A percentile compares a stretch with the other conserved stretches of the same genome.
Conservation (phyloP, 2,113 vertebrate genomes). For the Sprattus sprattus region DNA sequence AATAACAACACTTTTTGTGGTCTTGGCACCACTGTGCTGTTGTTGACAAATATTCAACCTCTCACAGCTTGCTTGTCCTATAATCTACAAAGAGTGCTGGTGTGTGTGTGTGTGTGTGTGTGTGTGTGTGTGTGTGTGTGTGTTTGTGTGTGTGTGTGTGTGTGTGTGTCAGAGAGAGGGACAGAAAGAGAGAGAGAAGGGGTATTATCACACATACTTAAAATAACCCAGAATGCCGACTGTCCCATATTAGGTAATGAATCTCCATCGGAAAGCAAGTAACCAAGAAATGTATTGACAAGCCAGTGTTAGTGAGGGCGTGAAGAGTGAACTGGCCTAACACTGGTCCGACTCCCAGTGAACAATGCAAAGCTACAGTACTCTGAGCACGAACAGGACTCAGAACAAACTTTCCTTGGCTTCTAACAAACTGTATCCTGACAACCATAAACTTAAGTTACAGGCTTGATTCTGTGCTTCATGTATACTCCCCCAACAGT, state of each 20-base stretch:
- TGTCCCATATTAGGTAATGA: slow-evolving; percentile 93
- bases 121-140: slow-evolving; percentile 64
- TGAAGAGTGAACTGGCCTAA: slow-evolving; percentile 55
- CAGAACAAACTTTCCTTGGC: background rate
- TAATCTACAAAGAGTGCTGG: slow-evolving; percentile 58
- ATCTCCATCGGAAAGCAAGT: slow-evolving; percentile 78
- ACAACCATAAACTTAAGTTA: background rate
- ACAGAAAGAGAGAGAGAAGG: slow-evolving; percentile 39
- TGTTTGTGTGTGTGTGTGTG: background rate
- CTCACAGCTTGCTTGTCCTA: slow-evolving; percentile 44
- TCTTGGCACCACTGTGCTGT: slow-evolving; percentile 38
- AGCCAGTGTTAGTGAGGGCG: slow-evolving; percentile 69
- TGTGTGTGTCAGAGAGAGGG: slow-evolving; percentile 23
- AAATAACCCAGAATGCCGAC: slow-evolving; percentile 95
- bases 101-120: slow-evolving; percentile 47
- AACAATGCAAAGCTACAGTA: slow-evolving; percentile 1
- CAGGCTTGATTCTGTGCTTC: background rate
- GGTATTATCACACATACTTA: slow-evolving; percentile 92
- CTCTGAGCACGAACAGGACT: background rate
- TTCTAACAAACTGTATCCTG: background rate
- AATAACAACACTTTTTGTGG: slow-evolving; percentile 28
- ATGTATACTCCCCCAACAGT: background rate
- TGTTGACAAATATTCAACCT: slow-evolving; percentile 59
- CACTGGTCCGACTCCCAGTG: slow-evolving; percentile 7
- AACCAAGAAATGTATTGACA: slow-evolving; percentile 86